Conservation (phyloP, 2,113 vertebrate genomes). For the Reinhardtius hippoglossoides region DNA sequence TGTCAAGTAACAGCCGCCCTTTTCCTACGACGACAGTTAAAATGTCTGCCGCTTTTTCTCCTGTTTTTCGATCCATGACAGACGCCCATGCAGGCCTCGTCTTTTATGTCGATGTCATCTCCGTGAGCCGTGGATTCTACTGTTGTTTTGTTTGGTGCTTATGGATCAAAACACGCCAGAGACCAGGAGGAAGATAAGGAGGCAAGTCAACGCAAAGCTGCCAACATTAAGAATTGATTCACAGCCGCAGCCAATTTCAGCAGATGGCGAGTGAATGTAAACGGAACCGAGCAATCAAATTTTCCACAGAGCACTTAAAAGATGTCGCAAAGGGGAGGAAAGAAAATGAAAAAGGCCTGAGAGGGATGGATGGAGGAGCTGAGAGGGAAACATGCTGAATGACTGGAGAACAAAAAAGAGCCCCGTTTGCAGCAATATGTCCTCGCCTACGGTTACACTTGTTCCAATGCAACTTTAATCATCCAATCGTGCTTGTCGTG, state of each 20-base stretch:
- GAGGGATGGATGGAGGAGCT: conserved; percentile 14
- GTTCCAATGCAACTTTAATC: conserved; percentile 62
- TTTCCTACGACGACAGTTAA: background rate
- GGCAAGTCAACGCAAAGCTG: conserved; percentile 45
- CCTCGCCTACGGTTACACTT: conserved; percentile 57
- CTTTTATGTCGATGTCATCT: background rate
- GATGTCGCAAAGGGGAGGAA: conserved; percentile 26
- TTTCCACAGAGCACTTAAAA: conserved; percentile 57
- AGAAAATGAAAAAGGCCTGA: conserved; percentile 22
- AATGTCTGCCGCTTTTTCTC: background rate
- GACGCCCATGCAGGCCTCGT: background rate
- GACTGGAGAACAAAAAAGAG: conserved; percentile 36
- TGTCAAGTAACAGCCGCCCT: background rate
- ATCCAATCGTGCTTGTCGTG: conserved; percentile 37
- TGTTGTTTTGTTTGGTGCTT: conserved; percentile 20
- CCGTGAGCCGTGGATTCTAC: conserved; percentile 7
- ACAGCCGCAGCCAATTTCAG: conserved; percentile 62
- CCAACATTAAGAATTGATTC: conserved; percentile 69
- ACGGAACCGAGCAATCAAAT: conserved; percentile 62
- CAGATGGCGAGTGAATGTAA: conserved; percentile 76
- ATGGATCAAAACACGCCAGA: conserved; percentile 35
- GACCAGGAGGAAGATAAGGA: conserved; percentile 31
- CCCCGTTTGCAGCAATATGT: conserved; percentile 41
- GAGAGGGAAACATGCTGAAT: conserved; percentile 21
- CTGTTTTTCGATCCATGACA: background rate